Evolutionary conservation across 2,888 invertebrate species (phyloP), one percentile per base, ranked within the genome.

Genomic region (Sclerodermus sp.): DNA sequence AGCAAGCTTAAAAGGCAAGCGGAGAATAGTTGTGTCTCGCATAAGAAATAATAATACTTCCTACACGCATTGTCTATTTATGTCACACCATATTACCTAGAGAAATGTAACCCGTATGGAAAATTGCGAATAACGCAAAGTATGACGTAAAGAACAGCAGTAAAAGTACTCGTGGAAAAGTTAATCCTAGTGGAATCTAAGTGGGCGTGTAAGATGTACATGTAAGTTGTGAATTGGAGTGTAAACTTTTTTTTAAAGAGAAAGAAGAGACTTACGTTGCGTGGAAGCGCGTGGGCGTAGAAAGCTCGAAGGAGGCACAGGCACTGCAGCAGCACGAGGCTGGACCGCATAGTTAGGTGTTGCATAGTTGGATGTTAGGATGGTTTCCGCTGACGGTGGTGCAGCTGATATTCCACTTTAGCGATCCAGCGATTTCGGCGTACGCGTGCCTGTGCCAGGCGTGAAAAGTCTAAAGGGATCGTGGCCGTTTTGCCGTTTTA

Each of bases 401-500:
- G 16, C 34, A 36, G 10, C 34, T 38, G 30, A 6, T 36, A 9
- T 47, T 23, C 23, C 23, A 23, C 23, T 23, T 23, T 23, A 8
- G 31, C 39, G 23, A 40, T 31, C 14, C 16, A 46, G 23, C 23
- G 23, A 23, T 8, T 34, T 34, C 13, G 34, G n/a, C 34, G 34
- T 34, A 41, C 49, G 47, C 55, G 66, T 59, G 55, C 57, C 57
- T 60, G 55, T 50, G 64, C 56, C 60, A 57, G 67, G 65, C 66
- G 68, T 68, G 69, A 68, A 72, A 72, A 57, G 59, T 60, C 71
- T 74, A 68, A 69, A 66, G 68, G 51, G 53, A 66, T 68, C 61
- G 63, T 62, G 60, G 61, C 55, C 61, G 70, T 71, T 75, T 76
- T 73, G 73, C 74, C 74, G 74, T 77, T 77, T 77, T 77, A 77